Evolutionary conservation across 2,113 vertebrate genomes (phyloP).

Genomic region (Python bivittatus): DNA sequence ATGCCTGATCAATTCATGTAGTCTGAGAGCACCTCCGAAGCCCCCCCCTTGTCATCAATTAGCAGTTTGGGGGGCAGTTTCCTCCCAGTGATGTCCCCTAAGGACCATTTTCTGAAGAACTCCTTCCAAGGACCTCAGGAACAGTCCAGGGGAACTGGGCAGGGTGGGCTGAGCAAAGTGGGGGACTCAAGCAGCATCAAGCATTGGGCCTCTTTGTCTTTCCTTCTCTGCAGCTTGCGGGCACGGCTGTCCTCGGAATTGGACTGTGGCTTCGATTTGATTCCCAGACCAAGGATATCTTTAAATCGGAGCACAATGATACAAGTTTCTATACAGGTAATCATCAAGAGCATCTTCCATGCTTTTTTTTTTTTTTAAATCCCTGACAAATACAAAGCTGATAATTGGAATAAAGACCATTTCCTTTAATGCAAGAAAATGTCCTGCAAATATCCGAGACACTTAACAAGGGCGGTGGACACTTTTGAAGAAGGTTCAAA

Average conservation of each 20-base stretch:
- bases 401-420: neutral
- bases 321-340: slow-evolving; percentile 88
- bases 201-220: neutral
- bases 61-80: neutral
- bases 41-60: neutral
- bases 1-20: too few relatives aligned
- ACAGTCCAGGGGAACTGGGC: neutral
- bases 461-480: fast-evolving
- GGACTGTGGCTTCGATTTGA: slow-evolving; percentile 96
- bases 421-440: neutral
- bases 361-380: neutral
- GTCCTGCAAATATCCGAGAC: neutral
- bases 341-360: neutral
- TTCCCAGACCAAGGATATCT: slow-evolving; percentile 83
- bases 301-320: slow-evolving; percentile 73
- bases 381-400: neutral
- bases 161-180: too few relatives aligned
- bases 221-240: slow-evolving; percentile 80
- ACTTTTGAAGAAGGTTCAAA: neutral
- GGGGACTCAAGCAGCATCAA: too few relatives aligned
- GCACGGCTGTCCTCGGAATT: slow-evolving; percentile 87
- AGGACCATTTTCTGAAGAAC: neutral
- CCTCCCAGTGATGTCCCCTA: neutral
- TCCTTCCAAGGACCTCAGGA: too few relatives aligned
- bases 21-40: neutral